These are phyloP conservation scores for Ophiothrix spiculata DNA, from an alignment of 35 echinoderm and acorn worm genomes.

Conservation along the genomic window DNA sequence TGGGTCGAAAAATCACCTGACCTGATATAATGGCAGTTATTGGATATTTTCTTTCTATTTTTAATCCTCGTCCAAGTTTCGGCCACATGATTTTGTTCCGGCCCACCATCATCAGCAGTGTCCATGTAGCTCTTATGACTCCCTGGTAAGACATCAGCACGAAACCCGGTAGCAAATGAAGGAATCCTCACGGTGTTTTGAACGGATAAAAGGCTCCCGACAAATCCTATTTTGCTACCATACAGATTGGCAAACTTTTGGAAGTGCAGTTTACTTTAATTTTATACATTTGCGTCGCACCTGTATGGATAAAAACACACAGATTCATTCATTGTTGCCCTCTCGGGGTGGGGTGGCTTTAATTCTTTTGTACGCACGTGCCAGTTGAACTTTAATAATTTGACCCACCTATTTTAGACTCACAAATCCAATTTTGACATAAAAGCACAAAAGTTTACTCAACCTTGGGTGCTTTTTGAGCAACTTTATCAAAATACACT, in stretches of 20 bases:
- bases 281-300: background rate
- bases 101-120: background rate
- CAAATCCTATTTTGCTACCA: background rate
- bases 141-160: background rate
- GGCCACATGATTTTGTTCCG: background rate
- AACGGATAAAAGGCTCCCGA: background rate
- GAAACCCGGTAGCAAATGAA: background rate
- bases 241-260: background rate
- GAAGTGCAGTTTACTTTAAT: slow-evolving; percentile 15
- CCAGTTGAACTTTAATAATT: too few relatives aligned
- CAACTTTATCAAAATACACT: too few relatives aligned
- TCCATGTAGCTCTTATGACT: background rate
- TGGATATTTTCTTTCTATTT: background rate
- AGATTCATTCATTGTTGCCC: background rate
- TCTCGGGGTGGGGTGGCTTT: too few relatives aligned
- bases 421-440: too few relatives aligned
- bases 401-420: too few relatives aligned
- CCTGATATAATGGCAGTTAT: background rate
- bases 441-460: too few relatives aligned
- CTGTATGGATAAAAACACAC: background rate
- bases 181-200: slow-evolving; percentile 6
- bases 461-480: too few relatives aligned
- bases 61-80: background rate
- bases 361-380: too few relatives aligned
- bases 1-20: background rate